Percentiles rank a stretch among this genome's conserved stretches.
Evolutionary conservation across 2,113 vertebrate species (phyloP).

Genomic region (Tragelaphus buxtoni): DNA sequence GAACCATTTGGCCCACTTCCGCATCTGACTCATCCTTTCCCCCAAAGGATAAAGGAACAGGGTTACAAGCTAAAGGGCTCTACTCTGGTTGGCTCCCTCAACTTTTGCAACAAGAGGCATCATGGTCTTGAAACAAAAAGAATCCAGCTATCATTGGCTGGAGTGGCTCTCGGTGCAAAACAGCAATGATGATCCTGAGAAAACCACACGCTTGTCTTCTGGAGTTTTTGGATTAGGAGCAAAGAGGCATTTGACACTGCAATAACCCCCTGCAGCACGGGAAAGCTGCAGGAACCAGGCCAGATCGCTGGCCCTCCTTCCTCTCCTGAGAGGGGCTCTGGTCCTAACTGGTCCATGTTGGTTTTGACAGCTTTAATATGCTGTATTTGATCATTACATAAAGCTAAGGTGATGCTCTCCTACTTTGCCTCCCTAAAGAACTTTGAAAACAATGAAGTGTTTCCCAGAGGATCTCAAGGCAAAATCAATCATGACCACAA

Average conservation of each 20-base stretch:
- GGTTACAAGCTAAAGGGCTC: not conserved
- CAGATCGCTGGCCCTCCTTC: not conserved
- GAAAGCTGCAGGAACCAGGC: not conserved
- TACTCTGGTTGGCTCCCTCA: not conserved
- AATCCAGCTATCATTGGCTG: not conserved
- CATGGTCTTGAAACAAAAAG: not conserved
- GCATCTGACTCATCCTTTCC: not conserved
- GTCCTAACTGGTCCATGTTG: not conserved
- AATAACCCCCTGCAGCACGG: not conserved
- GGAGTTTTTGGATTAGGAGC: not conserved
- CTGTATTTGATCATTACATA: not conserved
- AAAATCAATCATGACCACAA: not conserved
- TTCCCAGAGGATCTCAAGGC: not conserved
- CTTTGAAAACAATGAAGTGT: not conserved
- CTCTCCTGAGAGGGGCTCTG: not conserved
- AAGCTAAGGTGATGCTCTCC: not conserved
- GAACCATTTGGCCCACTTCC: not conserved
- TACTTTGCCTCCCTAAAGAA: not conserved
- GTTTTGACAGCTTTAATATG: not conserved
- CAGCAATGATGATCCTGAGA: not conserved
- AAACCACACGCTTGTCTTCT: not conserved
- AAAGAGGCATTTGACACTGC: not conserved
- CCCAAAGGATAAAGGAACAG: not conserved
- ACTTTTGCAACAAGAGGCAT: not conserved
- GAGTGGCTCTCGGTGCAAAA: not conserved